phyloP scores from a whole-genome alignment of 2,113 vertebrate genomes.

The Anas platyrhynchos region DNA sequence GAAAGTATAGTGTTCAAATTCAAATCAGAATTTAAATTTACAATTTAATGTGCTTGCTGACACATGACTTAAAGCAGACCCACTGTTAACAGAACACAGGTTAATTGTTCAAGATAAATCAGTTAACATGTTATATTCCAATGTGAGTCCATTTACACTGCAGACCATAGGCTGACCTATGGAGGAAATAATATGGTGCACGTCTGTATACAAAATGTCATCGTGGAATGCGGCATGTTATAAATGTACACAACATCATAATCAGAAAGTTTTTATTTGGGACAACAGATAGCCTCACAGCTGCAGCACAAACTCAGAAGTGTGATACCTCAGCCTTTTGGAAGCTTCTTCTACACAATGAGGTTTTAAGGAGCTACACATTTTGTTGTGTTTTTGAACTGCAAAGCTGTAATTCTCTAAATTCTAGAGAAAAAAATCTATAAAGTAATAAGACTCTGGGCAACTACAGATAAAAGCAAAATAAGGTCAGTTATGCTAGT shows the following conservation, averaged over 20 bases:
- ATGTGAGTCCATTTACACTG: accelerated
- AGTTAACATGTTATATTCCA: background rate
- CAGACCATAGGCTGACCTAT: accelerated
- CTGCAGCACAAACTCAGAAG: background rate
- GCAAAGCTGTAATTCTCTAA: background rate
- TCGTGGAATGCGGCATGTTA: accelerated
- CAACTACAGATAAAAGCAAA: background rate
- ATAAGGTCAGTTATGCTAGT: background rate
- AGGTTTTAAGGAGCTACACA: background rate
- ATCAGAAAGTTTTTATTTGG: background rate
- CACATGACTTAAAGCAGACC: background rate
- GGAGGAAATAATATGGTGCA: background rate
- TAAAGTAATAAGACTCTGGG: background rate
- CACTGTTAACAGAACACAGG: background rate
- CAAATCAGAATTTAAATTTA: background rate
- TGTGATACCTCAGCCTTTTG: background rate
- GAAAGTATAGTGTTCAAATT: background rate
- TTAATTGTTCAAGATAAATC: background rate
- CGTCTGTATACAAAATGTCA: accelerated
- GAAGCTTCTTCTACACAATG: background rate
- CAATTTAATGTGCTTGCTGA: background rate
- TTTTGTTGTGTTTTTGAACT: background rate
- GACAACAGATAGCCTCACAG: background rate
- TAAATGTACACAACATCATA: accelerated
- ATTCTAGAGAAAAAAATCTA: background rate